Evolutionary conservation across 2,888 invertebrate genomes (phyloP), one percentile per base, ranked within the genome.

Genomic region (Tolmerus cingulatus): DNA sequence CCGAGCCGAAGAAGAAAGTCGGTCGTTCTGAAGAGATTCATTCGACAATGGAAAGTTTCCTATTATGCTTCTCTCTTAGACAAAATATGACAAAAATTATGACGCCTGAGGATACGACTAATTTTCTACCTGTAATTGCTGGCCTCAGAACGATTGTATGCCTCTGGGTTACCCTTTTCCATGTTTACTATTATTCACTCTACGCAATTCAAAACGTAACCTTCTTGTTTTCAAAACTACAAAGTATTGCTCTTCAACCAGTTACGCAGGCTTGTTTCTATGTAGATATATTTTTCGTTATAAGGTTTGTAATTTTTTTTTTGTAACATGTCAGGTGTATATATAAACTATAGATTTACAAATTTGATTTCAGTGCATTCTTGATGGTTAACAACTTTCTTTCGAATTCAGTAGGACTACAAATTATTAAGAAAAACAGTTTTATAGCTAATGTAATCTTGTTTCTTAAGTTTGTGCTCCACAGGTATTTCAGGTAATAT

Each of bases 231-330:
- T 90, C 90, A 5, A 90, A 90, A 87, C 74, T 91, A 57, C 91
- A 90, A 81, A 87, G 87, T 5, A 89, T 90, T 19, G 76, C 89
- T 0, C 88, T 90, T 12, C 91, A 91, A 79, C 91, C 91, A 3
- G 88, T 91, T 40, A 40, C 90, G 76, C 91, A 91, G 86, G 89
- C 91, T 8, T 90, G 90, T 78, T 91, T 90, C 86, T 91, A 91
- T 88, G 91, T 91, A 78, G 91, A 91, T 86, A 89, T 91, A 1
- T 91, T 91, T 88, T 91, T 91, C 87, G 90, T 90, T 23, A 90
- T 91, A 46, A 91, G 91, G 91, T 91, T 30, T 74, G 78, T 74
- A 40, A n/a, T n/a, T n/a, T 87, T 40, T 46, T 76, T 76, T 1
- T 57, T 34, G 9, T 87, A 12, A 30, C 57, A 37, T 27, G 66